Percentiles rank a stretch among this genome's conserved stretches.
Conservation (phyloP, 2,888 invertebrate species). For the Eretmocerus hayati region DNA sequence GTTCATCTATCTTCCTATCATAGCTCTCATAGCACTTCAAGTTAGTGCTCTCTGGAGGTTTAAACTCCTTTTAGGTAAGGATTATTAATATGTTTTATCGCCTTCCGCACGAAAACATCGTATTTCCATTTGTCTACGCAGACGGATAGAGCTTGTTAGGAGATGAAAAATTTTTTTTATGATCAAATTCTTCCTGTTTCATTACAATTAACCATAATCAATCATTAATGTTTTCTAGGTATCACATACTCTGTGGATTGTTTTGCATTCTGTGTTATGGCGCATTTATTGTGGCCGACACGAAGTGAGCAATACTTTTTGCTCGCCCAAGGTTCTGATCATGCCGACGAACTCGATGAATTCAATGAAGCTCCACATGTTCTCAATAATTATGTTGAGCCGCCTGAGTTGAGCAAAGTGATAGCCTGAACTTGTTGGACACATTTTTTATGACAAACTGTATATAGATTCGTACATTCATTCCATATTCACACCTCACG, state of each 20-base stretch:
- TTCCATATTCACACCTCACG: no score
- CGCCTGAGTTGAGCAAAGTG: conserved; percentile 43
- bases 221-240: conserved; percentile 53
- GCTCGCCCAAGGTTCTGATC: conserved; percentile 54
- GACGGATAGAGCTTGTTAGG: no score
- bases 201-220: conserved; percentile 1
- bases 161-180: not conserved
- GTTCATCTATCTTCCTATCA: conserved; percentile 94
- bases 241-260: conserved; percentile 95
- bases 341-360: conserved; percentile 76
- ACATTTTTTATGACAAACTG: not conserved
- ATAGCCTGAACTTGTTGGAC: conserved; percentile 33
- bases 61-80: conserved; percentile 82
- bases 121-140: no score
- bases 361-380: conserved; percentile 88
- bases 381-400: conserved; percentile 53
- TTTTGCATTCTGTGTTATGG: conserved; percentile 89
- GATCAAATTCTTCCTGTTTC: conserved; percentile 9
- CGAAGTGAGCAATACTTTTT: conserved; percentile 87
- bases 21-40: conserved; percentile 87
- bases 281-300: conserved; percentile 93
- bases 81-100: no score
- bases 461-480: not conserved
- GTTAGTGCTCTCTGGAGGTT: conserved; percentile 93
- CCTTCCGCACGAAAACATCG: no score